Conservation (phyloP, 1,140 invertebrate species). For the Bombus ignitus region DNA sequence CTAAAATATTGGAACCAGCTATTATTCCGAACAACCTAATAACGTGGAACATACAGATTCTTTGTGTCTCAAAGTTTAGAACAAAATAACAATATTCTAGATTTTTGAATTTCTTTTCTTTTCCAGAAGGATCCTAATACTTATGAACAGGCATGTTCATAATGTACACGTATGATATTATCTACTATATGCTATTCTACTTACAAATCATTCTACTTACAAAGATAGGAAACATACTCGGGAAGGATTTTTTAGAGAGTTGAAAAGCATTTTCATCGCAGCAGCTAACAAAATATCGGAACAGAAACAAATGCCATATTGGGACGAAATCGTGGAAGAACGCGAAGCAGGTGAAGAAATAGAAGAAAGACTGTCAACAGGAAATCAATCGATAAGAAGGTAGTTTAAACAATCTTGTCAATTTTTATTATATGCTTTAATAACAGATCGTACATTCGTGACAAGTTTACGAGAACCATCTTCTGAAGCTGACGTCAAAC, state of each 20-base stretch:
- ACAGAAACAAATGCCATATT: constrained; percentile 53
- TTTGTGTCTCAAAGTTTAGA: too few species aligned
- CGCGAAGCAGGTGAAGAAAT: neutral
- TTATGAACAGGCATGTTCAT: too few species aligned
- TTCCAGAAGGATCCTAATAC: too few species aligned
- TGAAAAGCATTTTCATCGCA: constrained; percentile 58
- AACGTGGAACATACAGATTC: too few species aligned
- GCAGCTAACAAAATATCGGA: constrained; percentile 37
- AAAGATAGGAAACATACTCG: constrained; percentile 60
- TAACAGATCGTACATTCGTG: neutral
- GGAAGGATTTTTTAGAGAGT: constrained; percentile 62
- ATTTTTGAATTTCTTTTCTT: too few species aligned
- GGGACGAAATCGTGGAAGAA: constrained; percentile 49
- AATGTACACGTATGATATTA: too few species aligned
- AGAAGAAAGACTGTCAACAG: neutral
- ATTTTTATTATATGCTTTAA: neutral
- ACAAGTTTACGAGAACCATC: neutral
- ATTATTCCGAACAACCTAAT: too few species aligned
- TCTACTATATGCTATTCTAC: too few species aligned
- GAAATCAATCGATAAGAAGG: neutral
- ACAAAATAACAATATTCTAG: too few species aligned
- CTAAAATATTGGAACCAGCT: too few species aligned
- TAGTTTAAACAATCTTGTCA: neutral
- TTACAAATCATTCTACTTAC: neutral
- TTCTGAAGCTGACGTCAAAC: neutral